A percentile compares a stretch with the other conserved stretches of the same genome.
Evolutionary conservation across 2,888 invertebrate genomes (phyloP).

Genomic region (Hirtodrosophila histrioides): DNA sequence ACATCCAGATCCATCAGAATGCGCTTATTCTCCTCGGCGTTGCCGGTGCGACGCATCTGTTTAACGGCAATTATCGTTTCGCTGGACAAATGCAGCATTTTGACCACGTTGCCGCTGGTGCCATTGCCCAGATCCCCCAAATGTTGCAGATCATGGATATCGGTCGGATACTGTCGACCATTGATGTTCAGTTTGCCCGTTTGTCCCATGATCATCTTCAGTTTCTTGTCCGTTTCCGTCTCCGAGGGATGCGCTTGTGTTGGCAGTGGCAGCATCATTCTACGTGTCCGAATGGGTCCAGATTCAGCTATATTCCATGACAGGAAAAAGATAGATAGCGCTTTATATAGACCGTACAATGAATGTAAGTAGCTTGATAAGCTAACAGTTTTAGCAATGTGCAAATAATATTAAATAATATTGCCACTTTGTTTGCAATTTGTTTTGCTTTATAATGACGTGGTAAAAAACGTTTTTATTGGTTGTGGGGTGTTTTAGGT

Average conservation of each 20-base stretch:
- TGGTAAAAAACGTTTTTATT: no score
- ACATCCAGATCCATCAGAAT: slow-evolving; percentile 99
- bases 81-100: slow-evolving; percentile 96
- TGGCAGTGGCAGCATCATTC: slow-evolving; percentile 86
- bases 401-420: slow-evolving; percentile 22
- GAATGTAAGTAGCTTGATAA: slow-evolving; percentile 6
- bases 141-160: slow-evolving; percentile 92
- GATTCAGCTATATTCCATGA: slow-evolving; percentile 76
- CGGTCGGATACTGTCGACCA: slow-evolving; percentile 91
- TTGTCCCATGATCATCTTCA: slow-evolving; percentile 96
- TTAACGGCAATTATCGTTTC: slow-evolving; percentile 96
- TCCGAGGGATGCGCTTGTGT: slow-evolving; percentile 87
- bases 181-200: slow-evolving; percentile 95
- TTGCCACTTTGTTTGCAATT: slow-evolving; percentile 18
- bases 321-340: slow-evolving; percentile 1
- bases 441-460: background rate
- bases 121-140: slow-evolving; percentile 96
- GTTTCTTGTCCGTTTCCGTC: slow-evolving; percentile 92
- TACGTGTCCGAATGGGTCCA: slow-evolving; percentile 86
- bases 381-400: slow-evolving; percentile 9
- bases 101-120: slow-evolving; percentile 98
- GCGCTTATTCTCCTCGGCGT: slow-evolving; percentile 98
- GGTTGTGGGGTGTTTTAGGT: no score
- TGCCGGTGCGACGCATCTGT: slow-evolving; percentile 99
- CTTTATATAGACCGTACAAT: background rate